Base-by-base conservation (phyloP, 2,113 vertebrate species). In the Leuciscus idus region DNA sequence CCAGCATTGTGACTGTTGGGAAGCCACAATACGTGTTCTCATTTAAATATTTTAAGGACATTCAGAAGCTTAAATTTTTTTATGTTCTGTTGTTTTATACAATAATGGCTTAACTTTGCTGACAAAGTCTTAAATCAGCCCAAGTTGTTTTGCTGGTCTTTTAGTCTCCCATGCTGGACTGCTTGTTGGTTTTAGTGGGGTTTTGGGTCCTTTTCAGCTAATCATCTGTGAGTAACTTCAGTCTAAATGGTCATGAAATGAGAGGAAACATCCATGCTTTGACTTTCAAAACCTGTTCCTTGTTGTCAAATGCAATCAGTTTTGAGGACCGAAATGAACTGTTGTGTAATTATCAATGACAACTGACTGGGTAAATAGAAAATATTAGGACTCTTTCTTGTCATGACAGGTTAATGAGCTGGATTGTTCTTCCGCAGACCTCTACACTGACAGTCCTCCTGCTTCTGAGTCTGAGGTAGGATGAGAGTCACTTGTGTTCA, bases 401-500 rank as follows among this genome's bases (percentile, higher is more conserved):
- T 90, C 78, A 86, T 88, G 30, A 84, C 87, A 90, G 89, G 89
- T 52, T 81, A 85, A 46, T 89, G 89, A 85, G 87, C 74, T 88
- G 30, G 87, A 87, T 81, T 83, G 89, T 59, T 83, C 89, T 83
- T 84, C 87, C 66, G 70, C 89, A 83, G 86, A 80, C 81, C 86
- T 87, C 81, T 88, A 84, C 64, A 83, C 84, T 48, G 87, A 90
- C 23, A 74, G 83, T 70, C 80, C 84, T 61, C 82, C 84, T 46
- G 75, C 87, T 36, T 68, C 89, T 48, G 89, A 87, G 85, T 30
- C 87, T 23, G 87, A 88, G 89, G 89, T 90, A 85, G 64, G 87
- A 15, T 36, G 50, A 57, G 30, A 61, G 50, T 59, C 30, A 59
- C 81, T 55, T 85, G 83, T 55, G 17, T 76, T 75, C 43, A 66